Base-by-base conservation (phyloP, 2,888 invertebrate genomes). In the Pocota personata region DNA sequence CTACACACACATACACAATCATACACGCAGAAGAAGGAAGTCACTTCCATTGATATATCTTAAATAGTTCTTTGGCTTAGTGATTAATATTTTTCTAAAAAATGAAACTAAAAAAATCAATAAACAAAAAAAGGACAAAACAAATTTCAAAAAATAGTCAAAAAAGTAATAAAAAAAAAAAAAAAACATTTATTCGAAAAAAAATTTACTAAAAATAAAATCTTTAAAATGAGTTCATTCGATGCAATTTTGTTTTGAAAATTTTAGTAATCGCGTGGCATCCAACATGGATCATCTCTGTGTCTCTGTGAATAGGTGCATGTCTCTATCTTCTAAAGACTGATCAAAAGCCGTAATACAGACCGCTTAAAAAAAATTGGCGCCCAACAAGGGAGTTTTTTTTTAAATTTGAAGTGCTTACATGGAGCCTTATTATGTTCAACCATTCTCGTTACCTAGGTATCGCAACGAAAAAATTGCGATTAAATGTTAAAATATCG, bases 41-140 rank as follows among this genome's bases (percentile, higher is more conserved):
- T 69, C 40, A 69, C n/a, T 58, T 62, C 19, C 24, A 48, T 40
- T 60, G 43, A 43, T 60, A 37, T 32, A 57, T 69, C 62, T 71
- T 32, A 32, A 48, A 46, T 60, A 64, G 16, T 69, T 75, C 32
- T 57, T 50, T 62, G 37, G 46, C 37, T 43, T 57, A 76, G 52
- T 62, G 48, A 75, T 69, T 69, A 75, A 52, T 69, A 76, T 69
- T 76, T 82, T 77, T 72, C 62, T 69, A 71, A 35, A 82, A 62
- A 57, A 43, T 21, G 27, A 19, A 46, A 24, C 4, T 24, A n/a
- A 58, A 50, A 8, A 71, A 71, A 40, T 10, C 6, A 40, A 37
- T 10, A 50, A 60, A 73, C 21, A 60, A 43, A 73, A 58, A 35
- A 60, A 40, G 8, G 48, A 60, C 2, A 60, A 32, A 78, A 69